Percentiles rank a stretch among this genome's conserved stretches.
phyloP scores from a whole-genome alignment of 2,888 invertebrate species.

The Chloroclysta siterata region DNA sequence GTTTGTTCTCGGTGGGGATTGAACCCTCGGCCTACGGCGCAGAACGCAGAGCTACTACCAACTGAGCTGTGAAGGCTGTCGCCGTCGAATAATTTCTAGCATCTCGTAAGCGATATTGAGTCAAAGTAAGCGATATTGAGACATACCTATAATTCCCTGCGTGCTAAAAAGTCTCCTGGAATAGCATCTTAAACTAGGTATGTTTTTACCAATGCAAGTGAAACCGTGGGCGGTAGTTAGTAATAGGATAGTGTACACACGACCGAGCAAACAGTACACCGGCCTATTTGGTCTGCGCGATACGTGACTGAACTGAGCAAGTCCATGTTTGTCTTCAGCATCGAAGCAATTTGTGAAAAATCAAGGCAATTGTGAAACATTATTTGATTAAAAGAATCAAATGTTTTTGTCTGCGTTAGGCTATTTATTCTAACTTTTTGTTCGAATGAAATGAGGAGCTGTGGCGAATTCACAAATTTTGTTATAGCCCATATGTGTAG shows the following conservation, averaged over 20 bases:
- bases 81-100: no score
- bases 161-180: no score
- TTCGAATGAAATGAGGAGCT: neutral
- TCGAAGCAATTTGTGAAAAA: constrained; percentile 47
- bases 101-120: no score
- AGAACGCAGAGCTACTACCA: no score
- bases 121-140: no score
- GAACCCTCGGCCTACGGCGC: no score
- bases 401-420: constrained; percentile 4
- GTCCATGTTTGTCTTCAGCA: constrained; percentile 48
- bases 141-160: no score
- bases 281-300: constrained; percentile 34
- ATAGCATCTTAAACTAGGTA: no score
- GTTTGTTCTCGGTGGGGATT: no score
- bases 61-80: no score
- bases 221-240: neutral
- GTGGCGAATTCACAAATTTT: neutral
- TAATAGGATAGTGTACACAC: constrained; percentile 49
- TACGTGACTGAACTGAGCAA: constrained; percentile 51
- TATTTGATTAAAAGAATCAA: constrained; percentile 33
- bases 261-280: constrained; percentile 36
- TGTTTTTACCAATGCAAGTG: neutral
- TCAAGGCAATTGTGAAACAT: constrained; percentile 40
- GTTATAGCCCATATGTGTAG: neutral
- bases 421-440: neutral